Percentiles rank a stretch among this genome's conserved stretches.
phyloP scores from a whole-genome alignment of 2,888 invertebrate species.

The Odontothrips loti region DNA sequence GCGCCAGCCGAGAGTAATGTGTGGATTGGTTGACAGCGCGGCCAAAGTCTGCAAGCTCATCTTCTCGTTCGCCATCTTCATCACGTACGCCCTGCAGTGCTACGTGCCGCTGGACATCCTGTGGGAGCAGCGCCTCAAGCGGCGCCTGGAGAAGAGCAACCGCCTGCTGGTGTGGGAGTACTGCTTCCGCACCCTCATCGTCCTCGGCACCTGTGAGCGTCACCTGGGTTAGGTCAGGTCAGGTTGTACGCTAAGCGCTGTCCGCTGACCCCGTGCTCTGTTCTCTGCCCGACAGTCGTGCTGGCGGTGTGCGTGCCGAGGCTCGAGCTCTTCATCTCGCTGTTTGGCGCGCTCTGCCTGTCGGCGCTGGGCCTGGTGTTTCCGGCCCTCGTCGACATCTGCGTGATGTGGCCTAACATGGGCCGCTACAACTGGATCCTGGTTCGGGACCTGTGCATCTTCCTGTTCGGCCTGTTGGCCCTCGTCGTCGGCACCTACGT shows the following conservation, averaged over 20 bases:
- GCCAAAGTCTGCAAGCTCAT: slow-evolving; percentile 60
- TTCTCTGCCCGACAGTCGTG: slow-evolving; percentile 55
- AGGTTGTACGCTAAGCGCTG: too few species aligned
- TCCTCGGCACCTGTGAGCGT: slow-evolving; percentile 62
- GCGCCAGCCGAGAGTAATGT: too few species aligned
- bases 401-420: slow-evolving; percentile 63
- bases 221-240: too few species aligned
- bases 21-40: slow-evolving; percentile 50
- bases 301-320: slow-evolving; percentile 66
- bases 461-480: slow-evolving; percentile 52
- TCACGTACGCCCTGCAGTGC: slow-evolving; percentile 82
- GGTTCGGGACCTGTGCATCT: slow-evolving; percentile 51
- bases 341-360: slow-evolving; percentile 69
- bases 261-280: neutral
- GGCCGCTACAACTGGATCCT: slow-evolving; percentile 50
- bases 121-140: slow-evolving; percentile 56
- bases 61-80: slow-evolving; percentile 67
- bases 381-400: slow-evolving; percentile 69
- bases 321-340: slow-evolving; percentile 67
- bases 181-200: slow-evolving; percentile 52
- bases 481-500: slow-evolving; percentile 57
- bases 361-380: slow-evolving; percentile 69
- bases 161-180: slow-evolving; percentile 52
- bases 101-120: slow-evolving; percentile 82
- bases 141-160: slow-evolving; percentile 45